Evolutionary conservation across 2,888 invertebrate genomes (phyloP).

Genomic region (Tyria jacobaeae): DNA sequence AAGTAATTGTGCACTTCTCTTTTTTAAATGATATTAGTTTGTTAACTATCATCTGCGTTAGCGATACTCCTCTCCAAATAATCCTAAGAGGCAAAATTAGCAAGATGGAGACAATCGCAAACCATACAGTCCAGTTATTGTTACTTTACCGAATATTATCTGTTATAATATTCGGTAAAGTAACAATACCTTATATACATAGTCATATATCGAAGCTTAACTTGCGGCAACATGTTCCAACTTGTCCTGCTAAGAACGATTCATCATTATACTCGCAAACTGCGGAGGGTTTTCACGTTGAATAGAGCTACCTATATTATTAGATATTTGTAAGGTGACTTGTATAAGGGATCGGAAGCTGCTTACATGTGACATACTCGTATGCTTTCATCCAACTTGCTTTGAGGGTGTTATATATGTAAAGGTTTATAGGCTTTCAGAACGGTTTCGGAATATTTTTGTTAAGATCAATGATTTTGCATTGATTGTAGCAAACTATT

Average conservation of each 20-base stretch:
- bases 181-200: slow-evolving; percentile 1
- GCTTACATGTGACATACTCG: slow-evolving; percentile 5
- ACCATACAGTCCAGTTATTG: not conserved
- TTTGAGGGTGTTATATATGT: not conserved
- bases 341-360: slow-evolving; percentile 8
- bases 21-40: too few relatives aligned
- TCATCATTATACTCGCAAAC: slow-evolving; percentile 32
- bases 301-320: slow-evolving; percentile 9
- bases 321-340: too few relatives aligned
- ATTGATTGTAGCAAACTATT: too few relatives aligned
- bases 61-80: too few relatives aligned
- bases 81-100: too few relatives aligned
- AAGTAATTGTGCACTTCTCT: too few relatives aligned
- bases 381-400: not conserved
- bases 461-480: too few relatives aligned
- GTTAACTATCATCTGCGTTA: too few relatives aligned
- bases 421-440: not conserved
- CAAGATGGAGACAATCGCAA: not conserved
- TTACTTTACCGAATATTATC: not conserved
- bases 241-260: slow-evolving; percentile 37
- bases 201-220: slow-evolving; percentile 12
- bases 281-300: slow-evolving; percentile 10
- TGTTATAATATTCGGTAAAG: not conserved
- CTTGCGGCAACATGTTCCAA: slow-evolving; percentile 29
- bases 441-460: not conserved